A percentile compares a stretch with the other conserved stretches of the same genome.
Evolutionary conservation across 2,888 invertebrate genomes (phyloP).

Genomic region (Eupelmus urozonus): DNA sequence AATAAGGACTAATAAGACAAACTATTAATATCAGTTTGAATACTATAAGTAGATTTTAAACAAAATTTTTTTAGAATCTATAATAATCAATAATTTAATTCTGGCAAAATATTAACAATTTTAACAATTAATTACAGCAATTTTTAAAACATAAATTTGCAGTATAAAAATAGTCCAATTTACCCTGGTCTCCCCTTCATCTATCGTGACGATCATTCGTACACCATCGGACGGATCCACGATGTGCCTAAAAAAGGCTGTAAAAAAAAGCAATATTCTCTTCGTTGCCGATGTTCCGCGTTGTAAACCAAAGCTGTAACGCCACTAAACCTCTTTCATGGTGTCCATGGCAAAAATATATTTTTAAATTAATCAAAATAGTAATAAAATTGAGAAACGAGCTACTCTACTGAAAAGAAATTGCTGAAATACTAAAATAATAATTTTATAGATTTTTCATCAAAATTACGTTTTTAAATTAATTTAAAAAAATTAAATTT

Average conservation of each 20-base stretch:
- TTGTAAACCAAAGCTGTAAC: conserved; percentile 72
- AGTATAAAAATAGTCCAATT: conserved; percentile 25
- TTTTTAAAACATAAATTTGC: not conserved
- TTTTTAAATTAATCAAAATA: conserved; percentile 13
- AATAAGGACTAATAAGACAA: too few relatives aligned
- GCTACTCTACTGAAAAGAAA: too few relatives aligned
- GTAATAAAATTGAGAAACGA: conserved; percentile 2
- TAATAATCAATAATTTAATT: too few relatives aligned
- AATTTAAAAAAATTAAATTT: too few relatives aligned
- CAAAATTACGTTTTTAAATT: not conserved
- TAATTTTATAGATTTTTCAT: not conserved
- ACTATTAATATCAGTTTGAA: too few relatives aligned
- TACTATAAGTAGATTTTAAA: too few relatives aligned
- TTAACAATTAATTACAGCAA: too few relatives aligned
- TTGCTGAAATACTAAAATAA: not conserved
- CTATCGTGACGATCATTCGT: conserved; percentile 25
- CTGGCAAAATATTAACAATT: too few relatives aligned
- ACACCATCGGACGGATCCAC: conserved; percentile 68
- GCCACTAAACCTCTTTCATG: conserved; percentile 64
- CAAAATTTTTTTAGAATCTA: too few relatives aligned
- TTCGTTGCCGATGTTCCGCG: conserved; percentile 60
- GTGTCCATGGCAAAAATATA: conserved; percentile 37
- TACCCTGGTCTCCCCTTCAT: conserved; percentile 61
- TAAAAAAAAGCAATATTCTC: conserved; percentile 70
- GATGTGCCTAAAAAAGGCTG: conserved; percentile 76